Evolutionary conservation across 2,113 vertebrate genomes (phyloP).

Genomic region (Leuciscus idus): DNA sequence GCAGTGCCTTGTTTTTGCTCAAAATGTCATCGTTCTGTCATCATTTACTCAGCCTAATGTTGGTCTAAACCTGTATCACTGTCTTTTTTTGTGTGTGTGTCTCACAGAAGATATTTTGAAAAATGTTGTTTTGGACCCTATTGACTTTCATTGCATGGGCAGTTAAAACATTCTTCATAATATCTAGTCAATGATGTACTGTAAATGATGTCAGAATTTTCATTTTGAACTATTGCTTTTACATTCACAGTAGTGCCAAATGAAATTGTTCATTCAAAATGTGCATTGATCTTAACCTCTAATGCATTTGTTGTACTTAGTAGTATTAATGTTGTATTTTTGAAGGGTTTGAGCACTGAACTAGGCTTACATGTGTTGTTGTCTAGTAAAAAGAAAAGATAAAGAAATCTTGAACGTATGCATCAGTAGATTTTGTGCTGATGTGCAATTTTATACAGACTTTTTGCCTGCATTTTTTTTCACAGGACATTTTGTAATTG

Average conservation of each 20-base stretch:
- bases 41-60: neutral
- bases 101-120: neutral
- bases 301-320: neutral
- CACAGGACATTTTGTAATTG: conserved; percentile 35
- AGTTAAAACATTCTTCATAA: neutral
- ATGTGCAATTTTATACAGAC: neutral
- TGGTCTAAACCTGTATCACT: neutral
- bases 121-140: neutral
- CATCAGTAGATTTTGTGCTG: neutral
- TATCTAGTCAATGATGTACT: neutral
- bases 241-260: conserved; percentile 1
- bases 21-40: neutral
- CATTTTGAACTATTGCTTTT: neutral
- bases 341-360: neutral
- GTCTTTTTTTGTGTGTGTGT: no score
- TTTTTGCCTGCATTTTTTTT: neutral
- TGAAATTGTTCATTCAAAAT: neutral
- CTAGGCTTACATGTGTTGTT: neutral
- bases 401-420: neutral
- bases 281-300: conserved; percentile 13
- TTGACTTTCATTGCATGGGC: neutral
- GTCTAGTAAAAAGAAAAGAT: neutral
- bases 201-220: neutral
- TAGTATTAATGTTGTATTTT: neutral
- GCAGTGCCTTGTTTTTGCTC: neutral